Evolutionary conservation across 1,140 invertebrate species (phyloP), one percentile per base, ranked within the genome.

Genomic region (Hetaerina americana): DNA sequence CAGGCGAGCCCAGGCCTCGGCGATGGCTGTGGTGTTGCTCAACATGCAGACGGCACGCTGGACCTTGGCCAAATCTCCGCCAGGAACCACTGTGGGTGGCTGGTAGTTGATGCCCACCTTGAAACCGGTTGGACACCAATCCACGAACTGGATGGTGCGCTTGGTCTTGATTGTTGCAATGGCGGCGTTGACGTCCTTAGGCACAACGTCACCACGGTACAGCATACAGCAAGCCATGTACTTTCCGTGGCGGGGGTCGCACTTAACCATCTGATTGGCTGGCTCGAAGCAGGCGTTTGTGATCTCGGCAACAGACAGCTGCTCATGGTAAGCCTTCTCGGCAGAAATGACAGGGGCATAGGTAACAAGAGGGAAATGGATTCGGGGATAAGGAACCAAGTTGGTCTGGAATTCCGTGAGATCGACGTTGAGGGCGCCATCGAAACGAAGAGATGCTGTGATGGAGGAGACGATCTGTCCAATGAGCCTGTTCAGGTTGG

Each of bases 41-140:
- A 95, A 81, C 92, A 78, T 86, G 88, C 91, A 76, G 83, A 93
- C 74, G 85, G 92, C 76, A 87, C 92, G 73, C 26, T 80, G 81
- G 24, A 86, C 84, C 74, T 83, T 84, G 27, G 86, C 85, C 70
- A 87, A 76, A 76, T 87, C 86, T 24, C 85, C 85, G 22, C 85
- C 84, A 1, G 85, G 84, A 27, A 83, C 78, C 5, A 91, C 90
- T 26, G 90, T 92, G 0, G 92, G 92, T 57, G 92, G 92, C 79
- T 94, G 92, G 80, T 94, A 92, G 84, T 93, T 93, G 78, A 92
- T 92, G 71, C 88, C 87, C 72, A 91, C 90, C 82, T 89, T 90
- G 76, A 90, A 89, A 0, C 88, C 88, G 26, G 88, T 88, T 2
- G 88, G 88, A 79, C 86, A 88, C 87, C 87, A 90, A 75, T 90